Evolutionary conservation across 2,797 vertebrate species (phyloP).

Genomic region (Cryptoblepharus egeriae): DNA sequence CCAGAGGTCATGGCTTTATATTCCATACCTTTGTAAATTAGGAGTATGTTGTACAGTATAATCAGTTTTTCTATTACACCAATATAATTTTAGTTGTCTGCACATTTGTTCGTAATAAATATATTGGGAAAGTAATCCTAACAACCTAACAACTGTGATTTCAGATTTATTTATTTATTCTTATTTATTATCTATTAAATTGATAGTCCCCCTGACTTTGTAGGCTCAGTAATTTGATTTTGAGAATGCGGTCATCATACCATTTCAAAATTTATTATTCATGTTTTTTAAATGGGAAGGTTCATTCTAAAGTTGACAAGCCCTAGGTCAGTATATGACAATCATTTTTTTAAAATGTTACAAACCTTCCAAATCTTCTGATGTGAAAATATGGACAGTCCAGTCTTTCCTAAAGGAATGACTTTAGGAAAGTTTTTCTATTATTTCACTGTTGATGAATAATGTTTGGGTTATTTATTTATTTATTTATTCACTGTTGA

Average conservation of each 20-base stretch:
- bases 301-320: neutral
- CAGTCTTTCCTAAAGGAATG: too few species aligned
- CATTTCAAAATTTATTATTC: neutral
- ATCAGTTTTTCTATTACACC: neutral
- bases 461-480: too few species aligned
- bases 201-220: neutral
- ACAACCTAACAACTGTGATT: neutral
- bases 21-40: neutral
- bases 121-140: neutral
- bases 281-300: neutral
- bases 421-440: too few species aligned
- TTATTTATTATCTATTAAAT: neutral
- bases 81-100: neutral
- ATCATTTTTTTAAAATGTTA: neutral
- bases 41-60: neutral
- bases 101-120: conserved; percentile 12
- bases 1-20: conserved; percentile 16
- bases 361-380: neutral
- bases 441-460: too few species aligned
- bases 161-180: neutral
- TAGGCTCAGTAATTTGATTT: neutral
- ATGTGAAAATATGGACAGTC: neutral
- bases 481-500: too few species aligned
- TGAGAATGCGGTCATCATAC: neutral
- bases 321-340: neutral